A percentile compares a stretch with the other conserved stretches of the same genome.
Conservation (phyloP, 2,797 vertebrate species). For the Xiphorhynchus erythropygius region DNA sequence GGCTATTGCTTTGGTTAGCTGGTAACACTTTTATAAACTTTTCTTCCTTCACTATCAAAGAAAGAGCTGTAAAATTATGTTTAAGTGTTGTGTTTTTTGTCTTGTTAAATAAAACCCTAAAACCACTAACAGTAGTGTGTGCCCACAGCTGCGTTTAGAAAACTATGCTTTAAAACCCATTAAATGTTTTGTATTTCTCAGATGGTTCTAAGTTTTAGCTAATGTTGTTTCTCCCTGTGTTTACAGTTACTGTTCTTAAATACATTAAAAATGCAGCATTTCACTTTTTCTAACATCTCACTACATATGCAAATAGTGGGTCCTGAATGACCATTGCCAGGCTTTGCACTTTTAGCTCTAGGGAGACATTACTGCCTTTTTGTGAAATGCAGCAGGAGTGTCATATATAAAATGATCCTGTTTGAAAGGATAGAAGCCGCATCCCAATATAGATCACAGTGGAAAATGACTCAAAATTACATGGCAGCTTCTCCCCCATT, state of each 20-base stretch:
- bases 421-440: constrained; percentile 23
- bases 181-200: constrained; percentile 47
- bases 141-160: not conserved
- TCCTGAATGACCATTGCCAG: constrained; percentile 9
- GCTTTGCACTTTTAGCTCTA: constrained; percentile 10
- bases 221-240: constrained; percentile 43
- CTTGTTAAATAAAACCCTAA: not conserved
- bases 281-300: constrained; percentile 54
- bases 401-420: constrained; percentile 51
- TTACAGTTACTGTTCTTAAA: constrained; percentile 49
- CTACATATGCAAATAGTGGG: not conserved
- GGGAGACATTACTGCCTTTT: not conserved
- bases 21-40: not conserved
- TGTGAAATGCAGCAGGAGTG: constrained; percentile 47
- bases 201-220: constrained; percentile 40
- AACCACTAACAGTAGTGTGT: not conserved
- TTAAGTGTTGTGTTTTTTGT: not conserved
- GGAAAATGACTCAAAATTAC: constrained; percentile 72
- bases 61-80: not conserved
- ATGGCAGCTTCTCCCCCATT: not conserved
- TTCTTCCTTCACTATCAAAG: not conserved
- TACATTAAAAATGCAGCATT: constrained; percentile 30
- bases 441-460: constrained; percentile 60
- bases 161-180: constrained; percentile 6
- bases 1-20: not conserved